phyloP scores from a whole-genome alignment of 2,113 vertebrate genomes.

The Paracanthobrama guichenoti region DNA sequence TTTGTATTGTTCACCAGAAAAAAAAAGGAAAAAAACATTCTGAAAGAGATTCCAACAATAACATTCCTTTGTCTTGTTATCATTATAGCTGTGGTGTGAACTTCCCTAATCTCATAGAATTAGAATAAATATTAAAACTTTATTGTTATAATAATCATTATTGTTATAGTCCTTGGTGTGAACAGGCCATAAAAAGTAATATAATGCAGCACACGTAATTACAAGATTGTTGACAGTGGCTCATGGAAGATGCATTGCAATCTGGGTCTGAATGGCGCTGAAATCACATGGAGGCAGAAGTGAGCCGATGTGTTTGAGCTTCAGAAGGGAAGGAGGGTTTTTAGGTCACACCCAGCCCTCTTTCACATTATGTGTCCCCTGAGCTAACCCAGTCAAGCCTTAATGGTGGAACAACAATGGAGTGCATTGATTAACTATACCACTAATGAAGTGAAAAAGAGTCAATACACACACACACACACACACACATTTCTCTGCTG shows the following conservation, averaged over 20 bases:
- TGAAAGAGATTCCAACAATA: no score
- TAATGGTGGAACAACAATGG: conserved; percentile 51
- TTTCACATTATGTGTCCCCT: conserved; percentile 8
- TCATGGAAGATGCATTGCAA: background rate
- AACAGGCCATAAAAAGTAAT: no score
- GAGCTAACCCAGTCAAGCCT: conserved; percentile 16
- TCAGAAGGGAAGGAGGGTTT: conserved; percentile 14
- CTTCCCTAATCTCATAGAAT: no score
- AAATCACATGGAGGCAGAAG: background rate
- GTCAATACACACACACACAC: conserved; percentile 21
- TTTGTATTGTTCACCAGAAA: no score
- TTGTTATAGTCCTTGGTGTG: no score
- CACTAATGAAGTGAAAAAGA: conserved; percentile 53
- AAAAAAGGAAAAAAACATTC: no score
- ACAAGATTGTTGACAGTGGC: background rate
- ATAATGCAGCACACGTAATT: background rate
- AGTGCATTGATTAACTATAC: conserved; percentile 54
- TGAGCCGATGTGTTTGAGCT: background rate
- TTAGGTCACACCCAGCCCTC: conserved; percentile 26
- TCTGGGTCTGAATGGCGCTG: background rate
- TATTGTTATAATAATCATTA: no score
- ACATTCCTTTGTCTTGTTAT: no score
- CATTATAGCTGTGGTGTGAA: no score
- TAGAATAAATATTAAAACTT: no score
- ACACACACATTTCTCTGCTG: background rate